Base-by-base conservation (phyloP, 2,888 invertebrate species). In the Branchipolynoe longqiensis region DNA sequence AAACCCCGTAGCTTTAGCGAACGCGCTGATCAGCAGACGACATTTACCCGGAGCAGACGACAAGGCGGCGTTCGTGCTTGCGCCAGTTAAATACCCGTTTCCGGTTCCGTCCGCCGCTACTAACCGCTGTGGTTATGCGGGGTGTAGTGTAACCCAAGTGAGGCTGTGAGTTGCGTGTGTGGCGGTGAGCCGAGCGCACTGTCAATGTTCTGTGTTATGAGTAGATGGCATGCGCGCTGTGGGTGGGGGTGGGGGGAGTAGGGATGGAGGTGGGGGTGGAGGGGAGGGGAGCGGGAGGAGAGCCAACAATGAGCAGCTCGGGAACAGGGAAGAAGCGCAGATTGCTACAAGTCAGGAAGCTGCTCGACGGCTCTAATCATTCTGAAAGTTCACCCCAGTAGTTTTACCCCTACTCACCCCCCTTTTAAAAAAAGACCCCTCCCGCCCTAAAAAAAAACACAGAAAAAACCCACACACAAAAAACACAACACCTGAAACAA, bases 201-300 rank as follows among this genome's bases (percentile, higher is more conserved):
- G 69, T 69, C 69, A 69, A 36, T 22, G n/a, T 2, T 18, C 36
- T 33, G 69, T 2, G 33, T 33, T 69, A 69, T 36, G 69, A 69
- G 69, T 69, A 18, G 36, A 69, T 69, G 69, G 69, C 69, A 69
- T 69, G 69, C n/a, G 58, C 8, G 8, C 8, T 48, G 18, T 48
- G 8, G 8, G 48, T 48, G 48, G 48, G 18, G 48, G 48, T 48
- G 48, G 48, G 48, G n/a, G n/a, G n/a, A n/a, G n/a, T 62, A 14
- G 62, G 14, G 31, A 25, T 69, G 33, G 6, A 22, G 33, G n/a
- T 14, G n/a, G 58, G 8, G 4, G 58, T 62, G 31, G 62, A 31
- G 31, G 38, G 33, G 33, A 3, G 36, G 33, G n/a, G 58, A n/a
- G 58, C 4, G 4, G 58, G 58, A 25, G 12, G 22, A n/a, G 25